These are phyloP conservation scores for Mycalesis mineus DNA, from an alignment of 2,888 invertebrate genomes.

Conservation along the genomic window DNA sequence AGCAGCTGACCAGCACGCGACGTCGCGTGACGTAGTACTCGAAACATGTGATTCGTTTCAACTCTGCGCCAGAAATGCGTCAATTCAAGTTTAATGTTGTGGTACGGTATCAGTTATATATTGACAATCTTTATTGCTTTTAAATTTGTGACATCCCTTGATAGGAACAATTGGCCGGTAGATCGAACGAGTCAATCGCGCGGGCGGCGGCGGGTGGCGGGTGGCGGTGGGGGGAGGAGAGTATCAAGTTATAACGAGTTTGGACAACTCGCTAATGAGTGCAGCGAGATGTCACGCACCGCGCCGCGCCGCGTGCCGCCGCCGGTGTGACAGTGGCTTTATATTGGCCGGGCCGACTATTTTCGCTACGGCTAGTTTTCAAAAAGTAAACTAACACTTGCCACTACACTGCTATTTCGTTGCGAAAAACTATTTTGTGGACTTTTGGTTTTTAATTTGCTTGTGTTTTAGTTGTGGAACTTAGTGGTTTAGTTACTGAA, in stretches of 20 bases:
- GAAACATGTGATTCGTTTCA: too few species aligned
- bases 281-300: constrained; percentile 31
- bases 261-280: constrained; percentile 72
- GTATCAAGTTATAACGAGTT: constrained; percentile 67
- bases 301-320: constrained; percentile 6
- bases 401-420: not conserved
- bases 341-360: not conserved
- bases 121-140: too few species aligned
- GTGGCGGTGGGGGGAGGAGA: constrained; percentile 25
- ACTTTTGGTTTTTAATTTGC: too few species aligned
- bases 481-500: too few species aligned
- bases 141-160: constrained; percentile 26
- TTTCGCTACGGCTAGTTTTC: too few species aligned
- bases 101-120: too few species aligned
- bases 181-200: constrained; percentile 46
- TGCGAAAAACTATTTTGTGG: too few species aligned
- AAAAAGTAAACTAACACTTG: not conserved
- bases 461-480: too few species aligned
- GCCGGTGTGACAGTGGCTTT: constrained; percentile 19
- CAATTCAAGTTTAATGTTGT: too few species aligned
- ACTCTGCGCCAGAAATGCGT: too few species aligned
- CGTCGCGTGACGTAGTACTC: too few species aligned
- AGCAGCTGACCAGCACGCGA: too few species aligned
- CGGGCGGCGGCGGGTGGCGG: constrained; percentile 18
- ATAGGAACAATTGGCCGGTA: constrained; percentile 31